A percentile compares a stretch with the other conserved stretches of the same genome.
phyloP scores from a whole-genome alignment of 2,113 vertebrate genomes.

The Mustelus asterias region DNA sequence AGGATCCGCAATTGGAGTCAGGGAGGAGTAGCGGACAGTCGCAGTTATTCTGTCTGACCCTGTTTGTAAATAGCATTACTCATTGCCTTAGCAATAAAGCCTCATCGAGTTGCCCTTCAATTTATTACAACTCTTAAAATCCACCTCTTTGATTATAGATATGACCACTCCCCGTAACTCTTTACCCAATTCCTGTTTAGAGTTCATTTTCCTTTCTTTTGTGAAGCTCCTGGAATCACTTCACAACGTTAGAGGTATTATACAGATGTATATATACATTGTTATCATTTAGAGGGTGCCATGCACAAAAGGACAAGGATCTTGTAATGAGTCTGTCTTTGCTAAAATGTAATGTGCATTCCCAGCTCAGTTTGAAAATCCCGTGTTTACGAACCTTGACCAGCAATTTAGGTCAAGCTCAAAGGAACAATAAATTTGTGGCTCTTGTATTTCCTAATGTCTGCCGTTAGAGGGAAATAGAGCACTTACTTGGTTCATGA shows the following conservation, averaged over 20 bases:
- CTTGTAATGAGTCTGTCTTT: not conserved
- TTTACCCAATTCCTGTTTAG: not conserved
- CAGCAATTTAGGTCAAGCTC: not conserved
- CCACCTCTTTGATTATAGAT: too few relatives aligned
- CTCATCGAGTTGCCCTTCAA: too few relatives aligned
- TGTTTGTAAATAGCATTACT: too few relatives aligned
- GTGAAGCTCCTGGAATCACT: not conserved
- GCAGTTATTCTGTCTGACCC: too few relatives aligned
- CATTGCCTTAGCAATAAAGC: too few relatives aligned
- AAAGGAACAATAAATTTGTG: not conserved
- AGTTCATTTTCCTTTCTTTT: not conserved
- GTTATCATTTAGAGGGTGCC: not conserved
- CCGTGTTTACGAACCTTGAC: not conserved
- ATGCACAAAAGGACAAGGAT: not conserved
- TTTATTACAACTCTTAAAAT: too few relatives aligned
- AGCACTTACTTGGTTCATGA: not conserved
- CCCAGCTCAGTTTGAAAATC: not conserved
- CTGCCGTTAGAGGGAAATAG: not conserved
- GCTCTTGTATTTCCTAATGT: not conserved
- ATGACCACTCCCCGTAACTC: not conserved
- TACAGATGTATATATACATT: not conserved
- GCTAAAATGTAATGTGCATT: not conserved
- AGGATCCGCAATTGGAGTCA: too few relatives aligned
- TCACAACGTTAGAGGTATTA: not conserved
- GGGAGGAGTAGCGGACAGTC: too few relatives aligned